Conservation (phyloP, 1,140 invertebrate species). For the Scaptomyza montana region DNA sequence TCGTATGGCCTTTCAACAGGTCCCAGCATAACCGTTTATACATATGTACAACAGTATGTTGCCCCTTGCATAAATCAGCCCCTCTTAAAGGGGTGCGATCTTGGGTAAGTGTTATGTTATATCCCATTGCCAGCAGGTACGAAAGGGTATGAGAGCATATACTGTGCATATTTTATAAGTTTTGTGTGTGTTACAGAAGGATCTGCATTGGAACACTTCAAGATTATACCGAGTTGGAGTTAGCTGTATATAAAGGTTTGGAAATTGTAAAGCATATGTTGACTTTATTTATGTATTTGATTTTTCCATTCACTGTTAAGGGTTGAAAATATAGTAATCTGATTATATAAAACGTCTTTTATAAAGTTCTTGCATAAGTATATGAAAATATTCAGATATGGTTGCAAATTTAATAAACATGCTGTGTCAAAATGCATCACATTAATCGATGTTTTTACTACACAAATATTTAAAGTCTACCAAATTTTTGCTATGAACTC, state of each 20-base stretch:
- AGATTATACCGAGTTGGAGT: neutral
- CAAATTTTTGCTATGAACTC: no score
- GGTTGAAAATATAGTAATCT: no score
- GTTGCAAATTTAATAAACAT: no score
- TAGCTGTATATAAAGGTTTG: no score
- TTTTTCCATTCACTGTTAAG: neutral
- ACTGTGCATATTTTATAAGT: conserved; percentile 24
- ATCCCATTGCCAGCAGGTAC: conserved; percentile 10
- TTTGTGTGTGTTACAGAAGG: neutral
- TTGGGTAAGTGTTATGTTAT: conserved; percentile 50
- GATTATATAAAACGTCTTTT: no score
- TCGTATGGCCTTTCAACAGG: conserved; percentile 59
- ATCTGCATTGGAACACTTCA: neutral
- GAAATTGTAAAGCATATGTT: neutral
- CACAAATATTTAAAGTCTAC: no score
- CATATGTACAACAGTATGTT: conserved; percentile 24
- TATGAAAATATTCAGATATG: no score
- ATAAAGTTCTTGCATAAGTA: no score
- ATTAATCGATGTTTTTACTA: no score
- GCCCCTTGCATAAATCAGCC: conserved; percentile 46
- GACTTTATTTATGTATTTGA: no score
- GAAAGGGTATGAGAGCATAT: conserved; percentile 30
- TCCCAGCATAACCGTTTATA: conserved; percentile 40
- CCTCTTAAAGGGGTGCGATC: conserved; percentile 8
- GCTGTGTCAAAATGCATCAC: no score